Evolutionary conservation across 2,888 invertebrate genomes (phyloP), one percentile per base, ranked within the genome.

Genomic region (Parnassius glacialis): DNA sequence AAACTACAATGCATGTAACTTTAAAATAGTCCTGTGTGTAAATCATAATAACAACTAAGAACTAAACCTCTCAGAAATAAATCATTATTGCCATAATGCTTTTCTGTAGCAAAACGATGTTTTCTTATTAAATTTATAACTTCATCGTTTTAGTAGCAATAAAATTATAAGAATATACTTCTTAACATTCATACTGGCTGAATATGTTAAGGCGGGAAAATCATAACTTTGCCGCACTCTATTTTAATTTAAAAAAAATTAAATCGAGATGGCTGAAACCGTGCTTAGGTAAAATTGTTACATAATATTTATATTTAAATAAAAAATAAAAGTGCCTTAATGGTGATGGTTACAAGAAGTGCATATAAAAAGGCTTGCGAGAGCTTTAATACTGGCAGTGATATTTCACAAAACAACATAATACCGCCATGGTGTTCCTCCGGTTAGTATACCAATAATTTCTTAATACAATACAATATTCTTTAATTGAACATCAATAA

Each of bases 401-500:
- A 79, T 62, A 72, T 74, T 64, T 81, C 85, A 16, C 72, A 74
- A 60, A 78, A 76, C 62, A 81, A 78, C 55, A 71, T 75, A 63
- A 74, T 77, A 59, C 84, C 83, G 57, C 87, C 86, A 69, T 87
- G 86, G 87, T 87, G 87, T 65, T 85, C 84, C 12, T 78, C 82
- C 71, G 79, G 85, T 84, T 10, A 56, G 58, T 59, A 48, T 9
- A 43, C 2, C 7, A 7, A 34, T 34, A 7, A 7, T 34, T 20
- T 34, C 34, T 34, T 34, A 34, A 34, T 34, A 1, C 34, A 7
- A 34, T 34, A 34, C 34, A 5, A 34, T 34, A 34, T 34, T 34
- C 34, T 34, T 7, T 7, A 34, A 34, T 34, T 34, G 34, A 34
- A 34, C 34, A 34, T 34, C 1, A 7, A 7, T 7, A 34, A 34